These are phyloP conservation scores for Otus sunia DNA, from an alignment of 2,113 vertebrate species.

Conservation along the genomic window DNA sequence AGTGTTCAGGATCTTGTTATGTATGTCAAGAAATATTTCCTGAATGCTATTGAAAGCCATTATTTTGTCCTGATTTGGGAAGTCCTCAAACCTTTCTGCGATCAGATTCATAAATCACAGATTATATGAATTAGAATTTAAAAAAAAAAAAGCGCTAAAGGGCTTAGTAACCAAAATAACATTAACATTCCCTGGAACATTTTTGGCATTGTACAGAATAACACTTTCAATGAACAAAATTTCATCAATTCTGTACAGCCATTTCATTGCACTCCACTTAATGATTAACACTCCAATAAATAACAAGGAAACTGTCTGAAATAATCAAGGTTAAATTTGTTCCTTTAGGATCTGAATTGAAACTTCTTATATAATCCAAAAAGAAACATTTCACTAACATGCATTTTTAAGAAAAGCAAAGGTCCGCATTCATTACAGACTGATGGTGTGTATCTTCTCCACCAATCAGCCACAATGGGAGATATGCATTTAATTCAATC, in stretches of 20 bases:
- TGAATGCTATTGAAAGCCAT: neutral
- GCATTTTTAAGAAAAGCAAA: neutral
- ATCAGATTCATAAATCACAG: neutral
- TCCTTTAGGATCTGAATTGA: neutral
- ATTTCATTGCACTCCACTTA: neutral
- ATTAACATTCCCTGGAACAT: neutral
- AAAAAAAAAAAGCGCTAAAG: neutral
- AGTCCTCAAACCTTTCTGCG: neutral
- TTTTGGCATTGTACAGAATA: neutral
- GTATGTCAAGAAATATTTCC: neutral
- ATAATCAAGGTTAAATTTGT: neutral
- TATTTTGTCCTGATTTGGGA: neutral
- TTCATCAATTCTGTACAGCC: neutral
- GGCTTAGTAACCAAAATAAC: neutral
- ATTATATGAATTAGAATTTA: neutral
- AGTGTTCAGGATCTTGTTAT: neutral
- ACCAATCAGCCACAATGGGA: neutral
- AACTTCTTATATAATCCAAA: neutral
- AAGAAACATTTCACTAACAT: neutral
- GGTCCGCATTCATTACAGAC: neutral
- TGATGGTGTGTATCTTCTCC: neutral
- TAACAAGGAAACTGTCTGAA: neutral
- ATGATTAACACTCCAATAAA: neutral
- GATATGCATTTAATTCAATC: neutral
- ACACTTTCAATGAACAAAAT: neutral